Evolutionary conservation across 2,113 vertebrate genomes (phyloP).

Genomic region (Nerophis ophidion): DNA sequence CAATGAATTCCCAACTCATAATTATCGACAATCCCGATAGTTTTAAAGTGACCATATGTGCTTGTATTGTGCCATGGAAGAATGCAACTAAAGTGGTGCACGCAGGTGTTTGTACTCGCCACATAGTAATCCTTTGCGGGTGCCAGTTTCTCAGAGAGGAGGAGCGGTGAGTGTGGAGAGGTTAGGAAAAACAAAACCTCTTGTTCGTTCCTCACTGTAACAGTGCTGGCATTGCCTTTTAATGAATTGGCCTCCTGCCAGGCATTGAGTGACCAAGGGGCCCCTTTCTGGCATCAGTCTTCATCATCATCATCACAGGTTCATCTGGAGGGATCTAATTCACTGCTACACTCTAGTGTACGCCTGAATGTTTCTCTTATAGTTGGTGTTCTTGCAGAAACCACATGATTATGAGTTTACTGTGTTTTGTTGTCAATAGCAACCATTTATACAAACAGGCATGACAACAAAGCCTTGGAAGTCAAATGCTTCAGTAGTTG

Average conservation of each 20-base stretch:
- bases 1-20: background rate
- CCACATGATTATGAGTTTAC: slow-evolving; percentile 2
- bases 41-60: background rate
- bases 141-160: slow-evolving; percentile 5
- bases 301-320: slow-evolving; percentile 52
- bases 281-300: slow-evolving; percentile 42
- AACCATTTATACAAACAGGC: slow-evolving; percentile 7
- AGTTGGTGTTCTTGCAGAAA: slow-evolving; percentile 12
- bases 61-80: background rate
- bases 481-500: too few species aligned
- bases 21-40: background rate
- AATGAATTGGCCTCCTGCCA: slow-evolving; percentile 58
- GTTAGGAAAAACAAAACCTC: slow-evolving; percentile 48
- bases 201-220: slow-evolving; percentile 51
- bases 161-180: slow-evolving; percentile 7
- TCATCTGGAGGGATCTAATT: slow-evolving; percentile 25
- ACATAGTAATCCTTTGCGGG: slow-evolving; percentile 6
- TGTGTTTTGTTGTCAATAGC: slow-evolving; percentile 12
- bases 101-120: background rate
- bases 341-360: slow-evolving; percentile 15
- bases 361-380: slow-evolving; percentile 2
- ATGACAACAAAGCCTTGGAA: background rate
- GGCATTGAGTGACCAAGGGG: slow-evolving; percentile 45
- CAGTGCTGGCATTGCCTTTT: slow-evolving; percentile 47
- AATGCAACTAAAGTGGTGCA: background rate